Evolutionary conservation across 2,797 vertebrate species (phyloP), one percentile per base, ranked within the genome.

Genomic region (Chaetodon trifasciatus): DNA sequence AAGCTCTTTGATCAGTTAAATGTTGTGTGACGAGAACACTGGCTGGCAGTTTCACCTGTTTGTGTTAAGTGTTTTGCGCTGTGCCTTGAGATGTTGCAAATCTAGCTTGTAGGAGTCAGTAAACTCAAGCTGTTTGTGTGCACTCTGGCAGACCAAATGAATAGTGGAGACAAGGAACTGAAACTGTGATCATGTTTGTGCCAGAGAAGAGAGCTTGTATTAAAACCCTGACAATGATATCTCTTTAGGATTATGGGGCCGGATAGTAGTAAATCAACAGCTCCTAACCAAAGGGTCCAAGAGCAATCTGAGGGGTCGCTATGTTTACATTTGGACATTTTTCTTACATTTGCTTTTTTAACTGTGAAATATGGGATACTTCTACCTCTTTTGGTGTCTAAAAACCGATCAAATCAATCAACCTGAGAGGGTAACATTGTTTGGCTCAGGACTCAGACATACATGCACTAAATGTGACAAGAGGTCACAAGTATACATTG

Each of bases 1-100:
- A 76, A 78, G 66, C 82, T 75, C 83, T 87, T 86, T 86, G 84
- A 90, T 93, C 87, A 76, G 86, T 86, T 86, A 83, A 88, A 89
- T 80, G 88, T 79, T 82, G 80, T 80, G 83, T 86, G 83, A 84
- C 37, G 47, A 86, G 73, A 85, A 88, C 81, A 70, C 63, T 66
- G 79, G 63, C 87, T 84, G 75, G 72, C 74, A 74, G 74, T 49
- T 80, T 86, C 71, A 90, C 84, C 89, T 92, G 78, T 70, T 74
- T 77, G 81, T 70, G 79, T 76, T 65, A 32, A 50, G 74, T 67
- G 74, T 77, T 88, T 47, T n/a, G 64, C 62, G 66, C 60, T 19
- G 53, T 1, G 9, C 50, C 86, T 61, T 50, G 60, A 81, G 69
- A 84, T 78, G 81, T 65, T 64, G 68, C 66, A 76, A 73, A 80